Evolutionary conservation across 2,888 invertebrate genomes (phyloP), one percentile per base, ranked within the genome.

Genomic region (Lasius fuliginosus): DNA sequence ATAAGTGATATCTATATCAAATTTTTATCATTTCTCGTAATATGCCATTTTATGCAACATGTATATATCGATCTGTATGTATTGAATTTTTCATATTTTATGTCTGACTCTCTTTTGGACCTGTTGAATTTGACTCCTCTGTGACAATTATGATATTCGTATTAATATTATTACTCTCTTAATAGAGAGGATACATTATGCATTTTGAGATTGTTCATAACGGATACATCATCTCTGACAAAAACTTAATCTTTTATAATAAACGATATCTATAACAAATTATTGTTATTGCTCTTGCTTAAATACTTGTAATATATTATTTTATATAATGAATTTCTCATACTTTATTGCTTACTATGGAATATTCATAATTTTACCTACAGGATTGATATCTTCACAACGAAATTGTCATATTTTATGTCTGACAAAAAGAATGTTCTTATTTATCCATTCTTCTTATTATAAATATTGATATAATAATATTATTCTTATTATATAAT

Each of bases 321-420:
- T 73, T 84, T 5, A 49, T 27, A 83, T 60, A 30, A 53, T 15
- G n/a, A 68, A 58, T 33, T 36, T 30, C 18, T 73, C 27, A 56
- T 27, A 30, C 3, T 60, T 58, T 27, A 74, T 58, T 71, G 23
- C 33, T 60, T 60, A 74, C 42, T 42, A 58, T 30, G 58, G 8
- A 40, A 30, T 40, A 74, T 42, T 74, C n/a, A 58, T 60, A 40
- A 58, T 73, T 73, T 58, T 74, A 60, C 6, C 12, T 60, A 42
- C n/a, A 60, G 40, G 40, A n/a, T 58, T 6, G 1, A 40, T 60
- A 18, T 58, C 1, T n/a, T 30, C 0, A 3, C 42, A 42, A 73
- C 27, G 15, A 30, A 1, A 4, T 74, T 40, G 18, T 60, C 23
- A 60, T n/a, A 74, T 60, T 60, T 74, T 60, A 60, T 58, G 15